Base-by-base conservation (phyloP, 2,113 vertebrate genomes). In the Syngnathus typhle region DNA sequence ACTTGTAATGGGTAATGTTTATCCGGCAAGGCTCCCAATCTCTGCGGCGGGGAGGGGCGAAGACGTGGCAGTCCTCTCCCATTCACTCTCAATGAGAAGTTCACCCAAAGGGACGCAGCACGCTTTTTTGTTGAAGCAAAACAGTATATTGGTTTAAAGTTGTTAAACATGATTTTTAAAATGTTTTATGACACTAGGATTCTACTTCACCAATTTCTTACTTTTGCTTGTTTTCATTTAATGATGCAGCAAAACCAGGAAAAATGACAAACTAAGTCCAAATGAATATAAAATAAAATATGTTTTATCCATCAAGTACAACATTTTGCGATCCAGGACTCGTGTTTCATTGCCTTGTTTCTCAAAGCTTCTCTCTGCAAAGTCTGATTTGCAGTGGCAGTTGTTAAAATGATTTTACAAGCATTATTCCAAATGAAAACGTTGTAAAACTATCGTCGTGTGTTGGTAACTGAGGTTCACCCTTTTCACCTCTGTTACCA, bases 61-160 rank as follows among this genome's bases (percentile, higher is more conserved):
- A 76, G 88, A 92, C 90, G 90, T 91, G 91, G 91, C 90, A 91
- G 74, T 90, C 67, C 67, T 75, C 32, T 65, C 75, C 60, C 76
- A 68, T 72, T 71, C 77, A 77, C 62, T 70, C 70, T 66, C 73
- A 68, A 72, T 71, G 68, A 43, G 12, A 43, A 1, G 60, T 62
- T 43, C 16, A 10, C 38, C 13, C 27, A 36, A 32, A 15, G 27
- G 16, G 27, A 58, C 13, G 12, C 27, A 27, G 11, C 21, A 23
- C 13, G 23, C 12, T 13, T 1, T 55, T 55, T 2, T 4, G 1
- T 13, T 15, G 3, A 13, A 55, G 10, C 23, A 55, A 55, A 27
- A 27, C 13, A 54, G n/a, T 54, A 12, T 2, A 27, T 13, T 54
- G 4, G 1, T 56, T 56, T 5, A 32, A 12, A 15, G 21, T 56